phyloP scores from a whole-genome alignment of 2,113 vertebrate genomes.

The Shinisaurus crocodilurus region DNA sequence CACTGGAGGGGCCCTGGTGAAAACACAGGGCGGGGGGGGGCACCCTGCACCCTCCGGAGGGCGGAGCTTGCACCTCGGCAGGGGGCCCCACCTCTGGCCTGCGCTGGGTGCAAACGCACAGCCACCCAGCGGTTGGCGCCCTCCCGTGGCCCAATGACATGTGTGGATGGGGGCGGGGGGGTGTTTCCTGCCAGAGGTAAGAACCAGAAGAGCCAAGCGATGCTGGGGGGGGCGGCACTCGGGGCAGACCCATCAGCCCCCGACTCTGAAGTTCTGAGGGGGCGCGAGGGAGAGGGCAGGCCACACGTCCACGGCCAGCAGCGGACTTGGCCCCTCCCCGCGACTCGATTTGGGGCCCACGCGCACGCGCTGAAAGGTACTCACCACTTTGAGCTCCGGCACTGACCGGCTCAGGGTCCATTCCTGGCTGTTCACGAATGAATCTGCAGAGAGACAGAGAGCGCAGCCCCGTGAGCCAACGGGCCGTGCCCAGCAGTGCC shows the following conservation, averaged over 20 bases:
- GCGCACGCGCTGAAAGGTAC: constrained; percentile 52
- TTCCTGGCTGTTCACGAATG: constrained; percentile 98
- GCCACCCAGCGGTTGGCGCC: no score
- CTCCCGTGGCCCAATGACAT: no score
- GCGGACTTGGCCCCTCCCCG: neutral
- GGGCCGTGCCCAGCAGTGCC: no score
- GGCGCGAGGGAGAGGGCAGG: neutral
- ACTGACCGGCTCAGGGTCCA: constrained; percentile 98
- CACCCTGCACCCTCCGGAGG: no score
- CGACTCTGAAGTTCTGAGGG: no score
- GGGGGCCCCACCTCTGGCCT: neutral
- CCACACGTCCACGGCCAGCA: neutral
- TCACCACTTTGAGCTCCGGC: constrained; percentile 99
- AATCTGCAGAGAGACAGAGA: constrained; percentile 79
- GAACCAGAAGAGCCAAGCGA: neutral
- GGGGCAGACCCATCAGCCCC: neutral
- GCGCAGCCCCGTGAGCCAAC: neutral
- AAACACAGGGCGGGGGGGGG: neutral
- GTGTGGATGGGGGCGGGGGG: neutral
- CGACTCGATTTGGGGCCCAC: rapidly evolving
- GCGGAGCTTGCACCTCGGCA: no score
- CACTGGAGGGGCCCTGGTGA: neutral
- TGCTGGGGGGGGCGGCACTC: neutral
- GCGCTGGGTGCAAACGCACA: neutral
- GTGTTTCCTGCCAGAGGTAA: no score